Evolutionary conservation across 2,888 invertebrate genomes (phyloP), one percentile per base, ranked within the genome.

Genomic region (Drosophila putrida): DNA sequence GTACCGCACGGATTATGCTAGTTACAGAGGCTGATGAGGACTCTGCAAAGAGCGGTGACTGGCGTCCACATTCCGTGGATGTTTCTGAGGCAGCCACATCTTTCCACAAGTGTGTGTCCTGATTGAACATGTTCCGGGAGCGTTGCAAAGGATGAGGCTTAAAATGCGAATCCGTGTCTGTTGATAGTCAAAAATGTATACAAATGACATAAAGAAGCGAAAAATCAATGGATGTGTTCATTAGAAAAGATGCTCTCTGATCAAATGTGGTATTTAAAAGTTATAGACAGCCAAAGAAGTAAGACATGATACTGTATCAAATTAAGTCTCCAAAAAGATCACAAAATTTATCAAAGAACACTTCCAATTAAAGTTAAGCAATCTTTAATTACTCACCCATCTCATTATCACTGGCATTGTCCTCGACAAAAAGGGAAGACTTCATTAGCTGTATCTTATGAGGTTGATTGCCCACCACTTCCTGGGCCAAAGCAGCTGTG

Each of bases 381-480:
- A 15, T 6, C 33, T 6, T 39, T 43, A 6, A 6, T 6, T 27
- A 59, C 71, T 27, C 38, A 77, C 91, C 86, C 44, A 90, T 90
- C 67, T 90, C 90, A 8, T 88, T 82, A 36, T 92, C 92, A 46
- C 81, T 76, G 44, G 86, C 91, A 31, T 60, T 35, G 49, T 92
- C 91, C 0, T 90, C 91, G 10, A 86, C 71, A 54, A 93, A 97
- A 54, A 97, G 94, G 0, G 96, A 96, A 0, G 96, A 96, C 91
- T 97, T 97, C 97, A 97, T 97, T 0, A 96, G 93, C 85, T 97
- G 97, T 33, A 97, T 93, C 81, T 95, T 95, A 77, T 96, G 95
- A 13, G 95, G 94, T 75, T 95, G 94, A 0, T 95, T 93, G 38
- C 95, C 94, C 55, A 94, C 93, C n/a, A 80, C 47, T n/a, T 95